Base-by-base conservation (phyloP, 2,888 invertebrate species). In the Quadroppia sp. region DNA sequence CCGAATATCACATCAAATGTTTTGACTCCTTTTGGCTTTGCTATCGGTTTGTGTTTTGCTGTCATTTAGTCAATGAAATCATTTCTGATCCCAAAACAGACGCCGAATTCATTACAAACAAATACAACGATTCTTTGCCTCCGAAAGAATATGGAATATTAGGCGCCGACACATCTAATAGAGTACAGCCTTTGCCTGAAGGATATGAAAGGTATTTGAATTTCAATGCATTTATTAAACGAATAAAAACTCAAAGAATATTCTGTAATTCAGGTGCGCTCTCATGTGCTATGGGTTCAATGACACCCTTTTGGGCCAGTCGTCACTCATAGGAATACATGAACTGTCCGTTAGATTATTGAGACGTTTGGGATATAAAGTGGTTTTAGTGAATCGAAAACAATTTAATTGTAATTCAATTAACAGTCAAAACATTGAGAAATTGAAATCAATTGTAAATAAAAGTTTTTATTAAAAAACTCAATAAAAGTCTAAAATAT, bases 231-330 rank as follows among this genome's bases (percentile, higher is more conserved):
- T 48, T 71, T 17, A 9, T 45, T 36, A 42, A 28, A 50, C 1
- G 23, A 28, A 15, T n/a, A n/a, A n/a, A n/a, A 45, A 42, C 36
- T 67, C 11, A 36, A 36, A 36, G 36, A 36, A n/a, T n/a, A n/a
- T n/a, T n/a, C n/a, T n/a, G n/a, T n/a, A n/a, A n/a, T n/a, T n/a
- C 20, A 73, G 73, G 20, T 45, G 67, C n/a, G 73, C 73, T 59
- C n/a, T 73, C 20, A 23, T 73, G 70, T 73, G 73, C 70, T 69
- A 70, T 20, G 70, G 73, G 6, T 73, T 69, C 45, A 73, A 69
- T 40, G 73, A 73, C n/a, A 28, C 69, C 2, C 42, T 73, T 28
- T 30, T 73, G 7, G 42, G 20, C n/a, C 32, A 48, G 13, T 13
- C 32, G n/a, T 48, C 28, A 15, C 32, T 69, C 2, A 70, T 73